Base-by-base conservation (phyloP, 35 echinoderm and acorn worm species). In the Apostichopus japonicus region DNA sequence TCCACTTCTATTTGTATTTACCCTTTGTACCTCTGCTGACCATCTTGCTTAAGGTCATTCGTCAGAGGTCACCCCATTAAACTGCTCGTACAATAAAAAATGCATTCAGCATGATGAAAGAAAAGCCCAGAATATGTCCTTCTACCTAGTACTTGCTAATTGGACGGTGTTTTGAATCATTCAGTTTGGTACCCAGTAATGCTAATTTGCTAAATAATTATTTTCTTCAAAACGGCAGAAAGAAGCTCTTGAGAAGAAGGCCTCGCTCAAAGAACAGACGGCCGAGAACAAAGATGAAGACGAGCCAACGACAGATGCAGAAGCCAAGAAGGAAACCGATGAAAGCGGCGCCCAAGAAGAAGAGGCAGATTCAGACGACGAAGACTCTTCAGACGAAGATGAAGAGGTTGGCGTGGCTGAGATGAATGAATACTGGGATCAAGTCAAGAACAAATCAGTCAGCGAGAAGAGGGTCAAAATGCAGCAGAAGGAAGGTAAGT, bases 391-490 rank as follows among this genome's bases (percentile, higher is more conserved):
- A n/a, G 59, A 27, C 5, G 86, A 89, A 72, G 81, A 94, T 87
- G 89, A 83, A 59, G 89, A 90, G 44, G 55, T 91, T 14, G 93
- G 65, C 15, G 53, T 90, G 21, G 73, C 63, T 23, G 86, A 94
- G 24, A 59, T 94, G 79, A 53, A 90, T 86, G 25, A 78, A 15
- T 72, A 63, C 53, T 96, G 93, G 89, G 96, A 98, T 78, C 79
- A 95, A 90, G 92, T 98, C 8, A 98, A 93, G 78, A 90, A 95
- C 70, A 95, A 98, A 22, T 10, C 92, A 27, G 91, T 79, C 44
- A 98, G 96, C 89, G 96, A 98, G 77, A 98, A 98, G 90, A 94
- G 94, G 79, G 24, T 98, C 6, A 95, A 94, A 33, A 95, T 93
- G 90, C 76, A 93, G 62, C 59, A 96, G 75, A 95, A 98, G 54